phyloP scores from a whole-genome alignment of 1,140 invertebrate species.

The Conus ventricosus region DNA sequence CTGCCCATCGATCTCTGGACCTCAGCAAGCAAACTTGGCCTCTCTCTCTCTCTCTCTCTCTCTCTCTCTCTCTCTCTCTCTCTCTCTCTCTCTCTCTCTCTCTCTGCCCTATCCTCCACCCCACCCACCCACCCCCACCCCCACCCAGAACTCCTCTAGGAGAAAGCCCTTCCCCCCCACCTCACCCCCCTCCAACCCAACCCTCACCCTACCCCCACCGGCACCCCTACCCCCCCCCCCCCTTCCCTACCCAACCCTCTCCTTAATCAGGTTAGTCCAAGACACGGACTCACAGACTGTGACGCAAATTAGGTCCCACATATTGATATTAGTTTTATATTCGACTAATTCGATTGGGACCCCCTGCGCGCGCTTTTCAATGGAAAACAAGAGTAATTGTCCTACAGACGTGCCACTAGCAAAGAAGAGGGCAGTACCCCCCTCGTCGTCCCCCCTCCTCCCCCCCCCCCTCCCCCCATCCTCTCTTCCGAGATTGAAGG shows the following conservation, averaged over 20 bases:
- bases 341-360: slow-evolving; percentile 46
- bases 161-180: too few relatives aligned
- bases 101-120: background rate
- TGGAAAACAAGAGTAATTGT: slow-evolving; percentile 47
- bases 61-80: slow-evolving; percentile 28
- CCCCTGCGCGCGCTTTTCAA: slow-evolving; percentile 33
- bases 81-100: slow-evolving; percentile 27
- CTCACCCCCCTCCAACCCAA: background rate
- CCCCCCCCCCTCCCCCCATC: too few relatives aligned
- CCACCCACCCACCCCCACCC: background rate
- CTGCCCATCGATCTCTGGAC: too few relatives aligned
- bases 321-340: slow-evolving; percentile 57
- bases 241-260: background rate
- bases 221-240: background rate
- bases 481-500: slow-evolving; percentile 48
- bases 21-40: background rate
- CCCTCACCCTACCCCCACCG: background rate
- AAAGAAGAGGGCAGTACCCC: background rate
- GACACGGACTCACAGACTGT: slow-evolving; percentile 41
- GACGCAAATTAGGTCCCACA: slow-evolving; percentile 50
- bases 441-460: too few relatives aligned
- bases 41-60: slow-evolving; percentile 18
- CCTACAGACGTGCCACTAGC: slow-evolving; percentile 33
- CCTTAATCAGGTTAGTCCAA: slow-evolving; percentile 45
- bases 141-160: too few relatives aligned